Percentiles rank a stretch among this genome's conserved stretches.
Evolutionary conservation across 92 coral and sea anemone genomes (phyloP).

Genomic region (Porites rus): DNA sequence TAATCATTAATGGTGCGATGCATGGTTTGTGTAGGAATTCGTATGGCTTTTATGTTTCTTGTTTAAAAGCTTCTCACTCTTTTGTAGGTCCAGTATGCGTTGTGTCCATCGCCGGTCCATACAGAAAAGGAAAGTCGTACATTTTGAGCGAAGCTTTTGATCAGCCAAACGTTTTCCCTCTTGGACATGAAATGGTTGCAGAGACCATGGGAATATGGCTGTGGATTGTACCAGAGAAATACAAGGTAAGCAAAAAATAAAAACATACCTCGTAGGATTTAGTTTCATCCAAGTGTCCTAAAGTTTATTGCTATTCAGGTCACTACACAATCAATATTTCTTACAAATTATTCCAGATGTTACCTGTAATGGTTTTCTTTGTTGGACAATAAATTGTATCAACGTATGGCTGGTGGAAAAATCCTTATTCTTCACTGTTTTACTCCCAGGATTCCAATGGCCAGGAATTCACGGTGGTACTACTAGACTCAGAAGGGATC

Average conservation of each 20-base stretch:
- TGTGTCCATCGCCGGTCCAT: conserved; percentile 71
- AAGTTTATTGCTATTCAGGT: too few species aligned
- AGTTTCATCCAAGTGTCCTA: too few species aligned
- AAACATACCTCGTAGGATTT: too few species aligned
- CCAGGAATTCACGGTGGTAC: conserved; percentile 68
- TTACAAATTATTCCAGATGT: too few species aligned
- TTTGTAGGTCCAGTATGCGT: conserved; percentile 52
- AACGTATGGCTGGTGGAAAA: too few species aligned
- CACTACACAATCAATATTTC: too few species aligned
- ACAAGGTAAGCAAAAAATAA: not conserved
- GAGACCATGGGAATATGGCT: conserved; percentile 74
- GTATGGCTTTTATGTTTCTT: too few species aligned
- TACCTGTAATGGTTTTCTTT: too few species aligned
- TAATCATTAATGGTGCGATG: too few species aligned
- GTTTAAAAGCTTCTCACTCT: too few species aligned
- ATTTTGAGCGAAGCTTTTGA: conserved; percentile 59
- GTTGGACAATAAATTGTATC: too few species aligned
- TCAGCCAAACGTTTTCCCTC: not conserved
- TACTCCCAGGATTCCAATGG: conserved; percentile 39
- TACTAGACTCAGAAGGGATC: conserved; percentile 80
- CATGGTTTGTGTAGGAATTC: too few species aligned
- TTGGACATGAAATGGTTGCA: conserved; percentile 53
- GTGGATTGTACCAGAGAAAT: conserved; percentile 57
- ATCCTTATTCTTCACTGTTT: not conserved
- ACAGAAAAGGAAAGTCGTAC: conserved; percentile 74